These are phyloP conservation scores for Anarhynchus alexandrinus DNA, from an alignment of 2,113 vertebrate genomes.

Conservation along the genomic window DNA sequence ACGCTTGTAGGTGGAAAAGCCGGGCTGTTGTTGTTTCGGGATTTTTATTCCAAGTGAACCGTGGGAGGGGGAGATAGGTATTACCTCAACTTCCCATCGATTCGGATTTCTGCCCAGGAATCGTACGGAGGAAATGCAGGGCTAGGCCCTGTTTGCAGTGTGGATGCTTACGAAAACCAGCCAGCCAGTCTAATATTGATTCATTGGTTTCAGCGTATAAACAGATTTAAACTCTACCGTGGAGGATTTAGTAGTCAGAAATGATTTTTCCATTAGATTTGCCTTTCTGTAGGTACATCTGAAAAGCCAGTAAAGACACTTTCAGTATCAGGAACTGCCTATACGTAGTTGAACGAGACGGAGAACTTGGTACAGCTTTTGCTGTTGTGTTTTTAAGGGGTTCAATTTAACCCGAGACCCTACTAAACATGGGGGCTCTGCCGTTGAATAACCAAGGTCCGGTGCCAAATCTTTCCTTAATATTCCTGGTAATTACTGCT, in stretches of 20 bases:
- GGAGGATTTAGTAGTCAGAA: slow-evolving; percentile 6
- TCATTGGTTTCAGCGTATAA: not conserved
- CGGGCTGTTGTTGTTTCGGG: not conserved
- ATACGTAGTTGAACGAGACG: not conserved
- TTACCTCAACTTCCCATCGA: not conserved
- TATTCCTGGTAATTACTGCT: slow-evolving; percentile 67
- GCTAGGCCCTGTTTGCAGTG: not conserved
- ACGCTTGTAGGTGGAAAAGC: accelerated
- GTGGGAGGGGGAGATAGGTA: not conserved
- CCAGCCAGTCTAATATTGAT: not conserved
- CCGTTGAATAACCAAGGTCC: not conserved
- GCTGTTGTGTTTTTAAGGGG: not conserved
- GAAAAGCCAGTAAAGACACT: not conserved
- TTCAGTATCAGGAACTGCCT: not conserved
- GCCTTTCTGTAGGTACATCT: not conserved
- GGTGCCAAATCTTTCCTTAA: slow-evolving; percentile 46
- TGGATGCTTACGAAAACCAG: not conserved
- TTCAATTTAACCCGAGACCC: not conserved
- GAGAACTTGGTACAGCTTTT: not conserved
- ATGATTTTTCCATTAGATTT: not conserved
- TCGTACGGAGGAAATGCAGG: not conserved
- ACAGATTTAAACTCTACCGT: not conserved
- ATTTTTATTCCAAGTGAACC: not conserved
- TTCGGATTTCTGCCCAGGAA: not conserved
- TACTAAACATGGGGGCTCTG: not conserved